Base-by-base conservation (phyloP, 2,113 vertebrate genomes). In the Morone chrysops region DNA sequence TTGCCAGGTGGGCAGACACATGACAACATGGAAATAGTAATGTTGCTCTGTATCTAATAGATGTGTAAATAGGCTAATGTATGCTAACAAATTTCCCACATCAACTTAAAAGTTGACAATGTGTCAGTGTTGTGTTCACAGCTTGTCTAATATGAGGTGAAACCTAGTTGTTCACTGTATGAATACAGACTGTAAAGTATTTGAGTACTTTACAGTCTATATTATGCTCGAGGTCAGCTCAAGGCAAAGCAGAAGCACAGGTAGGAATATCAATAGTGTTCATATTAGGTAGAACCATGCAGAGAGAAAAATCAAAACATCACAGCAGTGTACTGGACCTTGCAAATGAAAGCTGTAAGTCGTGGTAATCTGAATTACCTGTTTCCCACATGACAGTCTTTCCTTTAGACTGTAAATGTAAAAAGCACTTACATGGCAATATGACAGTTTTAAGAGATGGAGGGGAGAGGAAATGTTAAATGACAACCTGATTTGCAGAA, bases 371-470 rank as follows among this genome's bases (percentile, higher is more conserved):
- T 75, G 45, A 78, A 81, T 82, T 65, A 68, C 43, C 25, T 59
- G 57, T 66, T 56, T 68, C 57, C 69, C 22, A 31, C 36, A 31
- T 25, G 41, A 67, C 38, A 2, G 47, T 16, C 60, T 60, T 83
- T 69, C 61, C 61, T 25, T 31, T 31, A 31, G 31, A 40, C 79
- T 66, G 70, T 60, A 41, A 74, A 51, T 71, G 84, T 82, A 84
- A 92, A 85, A 83, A 92, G 71, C 85, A 63, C 85, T 81, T 85
- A 53, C 56, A 78, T 38, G 57, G n/a, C 70, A 83, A 73, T 81
- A 87, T 77, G 80, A 89, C 62, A 54, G 59, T 90, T 92, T 89
- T 40, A 47, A 5, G 62, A 70, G 73, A 60, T 70, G 31, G 54
- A 75, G 41, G 9, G 14, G 22, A 50, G 54, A 77, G 53, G 40